Evolutionary conservation across 2,113 vertebrate genomes (phyloP), one percentile per base, ranked within the genome.

Genomic region (Scartelaos histophorus): DNA sequence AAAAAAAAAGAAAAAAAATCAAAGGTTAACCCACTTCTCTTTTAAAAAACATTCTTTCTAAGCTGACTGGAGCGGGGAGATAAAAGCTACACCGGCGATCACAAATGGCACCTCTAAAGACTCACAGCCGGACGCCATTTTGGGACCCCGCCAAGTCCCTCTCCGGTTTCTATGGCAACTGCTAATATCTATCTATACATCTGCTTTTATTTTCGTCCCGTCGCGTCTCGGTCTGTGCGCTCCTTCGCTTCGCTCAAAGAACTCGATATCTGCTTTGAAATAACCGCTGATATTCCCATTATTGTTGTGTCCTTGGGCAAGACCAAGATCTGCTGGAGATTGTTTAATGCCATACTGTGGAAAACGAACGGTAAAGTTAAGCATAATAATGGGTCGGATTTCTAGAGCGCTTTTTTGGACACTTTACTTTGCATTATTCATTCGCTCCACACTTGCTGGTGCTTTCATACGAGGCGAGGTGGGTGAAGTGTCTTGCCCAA

Each of bases 81-180:
- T 85, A 86, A 88, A 90, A 87, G 80, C 85, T 24, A 71, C 70
- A 24, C 49, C 70, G 78, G 83, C 70, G 73, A 87, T 87, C 81
- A 81, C 71, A 83, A 88, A 85, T 79, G 82, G 80, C 83, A 78
- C 83, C 82, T 81, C 74, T 80, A 71, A 83, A 71, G 83, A 82
- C 53, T 54, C 86, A 7, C 86, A 3, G 80, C 76, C 77, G 84
- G 87, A 64, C 57, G 66, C 79, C 74, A 64, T 54, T 75, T 43
- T 71, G 51, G 66, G 66, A 75, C 76, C 81, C 71, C 70, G n/a
- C 35, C 22, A 38, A 17, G 43, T 69, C 51, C 60, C 47, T 79
- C 57, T 60, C 54, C 29, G 75, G 69, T 76, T 71, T 79, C 73
- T 64, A 66, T 57, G 35, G 61, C 54, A 75, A 71, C 57, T 22